Percentiles rank a stretch among this genome's conserved stretches.
Evolutionary conservation across 2,888 invertebrate genomes (phyloP).

Genomic region (Thymelicus lineola): DNA sequence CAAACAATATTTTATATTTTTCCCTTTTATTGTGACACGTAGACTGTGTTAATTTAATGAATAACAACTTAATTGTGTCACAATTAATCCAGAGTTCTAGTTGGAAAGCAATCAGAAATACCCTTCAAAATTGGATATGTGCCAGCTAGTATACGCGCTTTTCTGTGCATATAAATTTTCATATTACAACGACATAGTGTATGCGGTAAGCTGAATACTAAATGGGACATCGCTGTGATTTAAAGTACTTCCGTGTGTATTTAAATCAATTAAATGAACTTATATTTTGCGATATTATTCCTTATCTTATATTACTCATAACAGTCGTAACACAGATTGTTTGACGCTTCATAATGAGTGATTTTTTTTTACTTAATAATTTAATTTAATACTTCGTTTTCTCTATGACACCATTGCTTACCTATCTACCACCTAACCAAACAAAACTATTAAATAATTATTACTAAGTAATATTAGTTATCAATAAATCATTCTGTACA

Average conservation of each 20-base stretch:
- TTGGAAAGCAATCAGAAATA: slow-evolving; percentile 48
- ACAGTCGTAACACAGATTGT: not conserved
- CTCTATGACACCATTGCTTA: too few relatives aligned
- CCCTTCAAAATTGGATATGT: slow-evolving; percentile 46
- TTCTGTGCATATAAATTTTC: slow-evolving; percentile 49
- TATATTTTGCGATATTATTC: slow-evolving; percentile 20
- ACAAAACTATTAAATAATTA: too few relatives aligned
- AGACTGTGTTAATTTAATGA: too few relatives aligned
- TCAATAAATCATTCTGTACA: too few relatives aligned
- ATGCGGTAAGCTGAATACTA: slow-evolving; percentile 45
- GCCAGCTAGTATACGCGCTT: slow-evolving; percentile 51
- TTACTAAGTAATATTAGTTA: too few relatives aligned
- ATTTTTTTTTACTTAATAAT: too few relatives aligned
- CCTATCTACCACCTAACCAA: too few relatives aligned
- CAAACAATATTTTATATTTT: too few relatives aligned
- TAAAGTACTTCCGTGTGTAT: slow-evolving; percentile 30
- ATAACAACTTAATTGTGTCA: slow-evolving; percentile 9
- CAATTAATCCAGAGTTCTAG: slow-evolving; percentile 41
- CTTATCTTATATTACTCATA: slow-evolving; percentile 6
- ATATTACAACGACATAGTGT: slow-evolving; percentile 42
- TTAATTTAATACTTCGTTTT: too few relatives aligned
- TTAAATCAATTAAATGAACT: slow-evolving; percentile 42
- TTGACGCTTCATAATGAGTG: not conserved
- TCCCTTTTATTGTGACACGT: too few relatives aligned
- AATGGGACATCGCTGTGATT: slow-evolving; percentile 44